Evolutionary conservation across 2,888 invertebrate genomes (phyloP).

Genomic region (Rhagonycha fulva): DNA sequence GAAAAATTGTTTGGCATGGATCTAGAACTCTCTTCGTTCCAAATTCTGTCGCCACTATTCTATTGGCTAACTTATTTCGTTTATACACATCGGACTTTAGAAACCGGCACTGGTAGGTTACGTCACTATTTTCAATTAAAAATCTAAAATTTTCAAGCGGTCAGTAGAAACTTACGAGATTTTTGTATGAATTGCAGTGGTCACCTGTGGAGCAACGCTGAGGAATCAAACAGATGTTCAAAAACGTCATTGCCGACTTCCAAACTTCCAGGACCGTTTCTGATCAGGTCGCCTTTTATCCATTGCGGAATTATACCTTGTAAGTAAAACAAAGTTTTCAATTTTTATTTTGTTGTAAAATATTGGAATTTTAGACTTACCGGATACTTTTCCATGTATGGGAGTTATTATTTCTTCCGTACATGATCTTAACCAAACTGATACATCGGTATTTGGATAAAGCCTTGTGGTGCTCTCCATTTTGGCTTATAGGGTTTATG

Average conservation of each 20-base stretch:
- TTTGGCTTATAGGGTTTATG: too few species aligned
- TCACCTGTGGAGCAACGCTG: conserved; percentile 77
- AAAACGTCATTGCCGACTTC: conserved; percentile 79
- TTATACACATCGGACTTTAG: conserved; percentile 60
- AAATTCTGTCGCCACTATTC: conserved; percentile 80
- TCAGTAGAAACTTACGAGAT: background rate
- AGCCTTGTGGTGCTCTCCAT: conserved; percentile 34
- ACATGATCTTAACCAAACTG: conserved; percentile 82
- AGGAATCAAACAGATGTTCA: conserved; percentile 88
- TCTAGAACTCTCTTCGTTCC: conserved; percentile 52
- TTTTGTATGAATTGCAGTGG: background rate
- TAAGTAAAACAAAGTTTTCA: background rate
- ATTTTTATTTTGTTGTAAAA: background rate
- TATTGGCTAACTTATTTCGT: conserved; percentile 73
- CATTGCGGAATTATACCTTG: conserved; percentile 68
- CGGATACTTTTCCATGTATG: conserved; percentile 65
- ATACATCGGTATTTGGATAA: conserved; percentile 70
- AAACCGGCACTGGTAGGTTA: conserved; percentile 71
- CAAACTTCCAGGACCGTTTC: conserved; percentile 88
- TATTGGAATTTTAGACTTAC: conserved; percentile 45
- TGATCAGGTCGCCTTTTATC: conserved; percentile 76
- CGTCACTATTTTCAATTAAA: conserved; percentile 69
- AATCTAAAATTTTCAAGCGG: conserved; percentile 61
- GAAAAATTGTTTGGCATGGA: conserved; percentile 70
- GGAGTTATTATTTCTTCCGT: conserved; percentile 75